Percentiles rank a stretch among this genome's conserved stretches.
Evolutionary conservation across 1,140 invertebrate species (phyloP).

Genomic region (Thalassaphorura encarpata): DNA sequence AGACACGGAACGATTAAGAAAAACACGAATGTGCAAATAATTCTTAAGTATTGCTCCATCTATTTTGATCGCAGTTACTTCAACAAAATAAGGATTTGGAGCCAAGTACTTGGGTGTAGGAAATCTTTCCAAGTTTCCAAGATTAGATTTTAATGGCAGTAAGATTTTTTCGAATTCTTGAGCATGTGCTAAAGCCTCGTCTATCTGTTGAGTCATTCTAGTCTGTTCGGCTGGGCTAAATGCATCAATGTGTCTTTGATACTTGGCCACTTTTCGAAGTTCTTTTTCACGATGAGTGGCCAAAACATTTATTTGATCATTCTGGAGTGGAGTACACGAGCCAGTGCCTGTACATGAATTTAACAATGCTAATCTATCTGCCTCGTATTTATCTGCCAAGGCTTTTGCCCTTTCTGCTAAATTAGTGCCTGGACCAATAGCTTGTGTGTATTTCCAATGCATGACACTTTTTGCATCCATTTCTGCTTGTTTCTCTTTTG

Average conservation of each 20-base stretch:
- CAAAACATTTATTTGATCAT: too few relatives aligned
- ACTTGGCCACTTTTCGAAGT: too few relatives aligned
- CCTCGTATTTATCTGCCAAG: too few relatives aligned
- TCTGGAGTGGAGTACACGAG: too few relatives aligned
- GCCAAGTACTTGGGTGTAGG: not conserved
- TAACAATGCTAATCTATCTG: too few relatives aligned
- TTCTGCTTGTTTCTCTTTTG: too few relatives aligned
- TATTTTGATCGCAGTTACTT: slow-evolving; percentile 8
- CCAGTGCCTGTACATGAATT: too few relatives aligned
- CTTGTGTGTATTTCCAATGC: too few relatives aligned
- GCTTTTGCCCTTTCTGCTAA: too few relatives aligned
- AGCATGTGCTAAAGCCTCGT: not conserved
- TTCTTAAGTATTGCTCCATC: slow-evolving; percentile 12
- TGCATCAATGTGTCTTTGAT: not conserved
- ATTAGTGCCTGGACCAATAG: too few relatives aligned
- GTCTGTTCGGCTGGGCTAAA: not conserved
- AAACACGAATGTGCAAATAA: slow-evolving; percentile 15
- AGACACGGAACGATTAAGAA: slow-evolving; percentile 4
- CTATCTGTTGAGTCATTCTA: not conserved
- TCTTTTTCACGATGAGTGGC: too few relatives aligned
- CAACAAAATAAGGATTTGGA: slow-evolving; percentile 15
- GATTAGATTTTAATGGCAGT: not conserved
- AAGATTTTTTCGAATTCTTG: not conserved
- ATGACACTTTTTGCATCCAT: too few relatives aligned
- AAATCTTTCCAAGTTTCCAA: not conserved